phyloP scores from a whole-genome alignment of 2,113 vertebrate species.

The Nibea coibor region DNA sequence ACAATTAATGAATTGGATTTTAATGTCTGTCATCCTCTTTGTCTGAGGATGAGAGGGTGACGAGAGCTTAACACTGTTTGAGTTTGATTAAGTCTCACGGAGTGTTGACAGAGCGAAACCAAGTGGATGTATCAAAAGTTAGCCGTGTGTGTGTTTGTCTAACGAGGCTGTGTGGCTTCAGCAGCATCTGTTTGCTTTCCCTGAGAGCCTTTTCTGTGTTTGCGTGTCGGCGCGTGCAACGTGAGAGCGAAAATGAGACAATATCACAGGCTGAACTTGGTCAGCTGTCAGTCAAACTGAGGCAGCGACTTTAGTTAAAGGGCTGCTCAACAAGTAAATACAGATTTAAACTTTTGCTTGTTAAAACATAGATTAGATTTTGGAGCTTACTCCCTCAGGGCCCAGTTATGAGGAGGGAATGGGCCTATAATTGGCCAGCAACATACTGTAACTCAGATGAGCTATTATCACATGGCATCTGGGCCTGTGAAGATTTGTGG shows the following conservation, averaged over 20 bases:
- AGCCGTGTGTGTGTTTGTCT: conserved; percentile 39
- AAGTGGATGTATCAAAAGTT: conserved; percentile 44
- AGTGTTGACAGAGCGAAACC: conserved; percentile 49
- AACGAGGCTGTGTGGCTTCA: conserved; percentile 32
- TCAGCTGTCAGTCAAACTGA: conserved; percentile 31
- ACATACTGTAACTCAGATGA: conserved; percentile 48
- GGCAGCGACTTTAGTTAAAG: conserved; percentile 15
- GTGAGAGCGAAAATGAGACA: conserved; percentile 13
- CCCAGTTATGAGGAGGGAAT: conserved; percentile 36
- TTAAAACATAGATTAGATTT: conserved; percentile 56
- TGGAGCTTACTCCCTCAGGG: conserved; percentile 38
- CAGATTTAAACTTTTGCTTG: conserved; percentile 58
- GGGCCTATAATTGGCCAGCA: conserved; percentile 55
- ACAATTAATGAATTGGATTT: conserved; percentile 16
- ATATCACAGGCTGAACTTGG: not conserved
- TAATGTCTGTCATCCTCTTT: conserved; percentile 15
- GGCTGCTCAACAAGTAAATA: conserved; percentile 24
- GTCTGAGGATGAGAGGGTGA: conserved; percentile 37
- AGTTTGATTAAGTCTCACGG: conserved; percentile 43
- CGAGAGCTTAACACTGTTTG: conserved; percentile 44
- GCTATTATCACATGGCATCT: conserved; percentile 31
- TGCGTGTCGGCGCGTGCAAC: not conserved
- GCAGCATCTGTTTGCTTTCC: conserved; percentile 39
- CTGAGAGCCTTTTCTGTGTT: conserved; percentile 27
- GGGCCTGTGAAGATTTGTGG: conserved; percentile 46